Evolutionary conservation across 2,888 invertebrate species (phyloP).

Genomic region (Caenorhabditis macrosperma): DNA sequence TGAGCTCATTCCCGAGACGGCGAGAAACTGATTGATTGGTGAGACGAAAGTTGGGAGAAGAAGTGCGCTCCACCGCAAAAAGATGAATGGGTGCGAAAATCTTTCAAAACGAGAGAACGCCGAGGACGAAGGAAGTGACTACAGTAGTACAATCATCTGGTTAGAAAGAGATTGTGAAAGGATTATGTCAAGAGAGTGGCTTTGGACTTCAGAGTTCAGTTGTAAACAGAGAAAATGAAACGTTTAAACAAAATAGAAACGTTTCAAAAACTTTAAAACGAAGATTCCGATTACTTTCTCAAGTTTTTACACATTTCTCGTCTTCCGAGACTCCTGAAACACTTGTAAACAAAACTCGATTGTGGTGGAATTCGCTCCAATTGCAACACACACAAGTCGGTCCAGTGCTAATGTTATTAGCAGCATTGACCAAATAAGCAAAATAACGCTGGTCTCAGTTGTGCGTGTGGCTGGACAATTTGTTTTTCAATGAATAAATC

Average conservation of each 20-base stretch:
- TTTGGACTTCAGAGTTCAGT: too few relatives aligned
- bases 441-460: constrained; percentile 5
- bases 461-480: not conserved
- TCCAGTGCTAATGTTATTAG: constrained; percentile 37
- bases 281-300: not conserved
- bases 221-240: not conserved
- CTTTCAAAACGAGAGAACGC: not conserved
- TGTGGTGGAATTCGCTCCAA: not conserved
- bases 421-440: constrained; percentile 27
- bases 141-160: too few relatives aligned
- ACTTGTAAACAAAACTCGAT: not conserved
- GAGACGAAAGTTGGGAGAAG: not conserved
- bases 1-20: constrained; percentile 25
- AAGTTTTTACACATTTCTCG: not conserved
- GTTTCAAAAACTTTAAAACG: not conserved
- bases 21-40: constrained; percentile 53
- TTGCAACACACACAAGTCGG: not conserved
- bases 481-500: not conserved
- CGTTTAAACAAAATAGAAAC: not conserved
- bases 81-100: constrained; percentile 23
- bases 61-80: constrained; percentile 22
- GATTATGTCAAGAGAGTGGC: too few relatives aligned
- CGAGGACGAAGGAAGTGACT: not conserved
- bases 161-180: too few relatives aligned
- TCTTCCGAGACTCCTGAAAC: not conserved